Base-by-base conservation (phyloP, 2,113 vertebrate genomes). In the Phodopus roborovskii region DNA sequence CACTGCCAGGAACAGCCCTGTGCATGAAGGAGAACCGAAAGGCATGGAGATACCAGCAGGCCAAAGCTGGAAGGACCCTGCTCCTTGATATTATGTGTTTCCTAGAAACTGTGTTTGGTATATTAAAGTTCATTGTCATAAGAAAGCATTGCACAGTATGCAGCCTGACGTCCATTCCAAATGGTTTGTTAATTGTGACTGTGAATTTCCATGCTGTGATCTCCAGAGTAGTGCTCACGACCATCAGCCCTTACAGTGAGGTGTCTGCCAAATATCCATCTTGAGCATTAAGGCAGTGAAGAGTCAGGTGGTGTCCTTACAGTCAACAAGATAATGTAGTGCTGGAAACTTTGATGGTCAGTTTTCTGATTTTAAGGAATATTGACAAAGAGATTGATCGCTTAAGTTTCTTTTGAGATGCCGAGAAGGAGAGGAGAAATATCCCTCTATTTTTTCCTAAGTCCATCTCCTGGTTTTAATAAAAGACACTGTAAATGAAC, bases 301-400 rank as follows among this genome's bases (percentile, higher is more conserved):
- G 10, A 84, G 17, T 84, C 24, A 88, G 75, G 7, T 33, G 66
- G 24, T 62, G 83, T 56, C 60, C 73, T 93, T 94, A 53, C 58
- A 91, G 1, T 70, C 20, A 68, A 6, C 56, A 9, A 28, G 4
- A 60, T 86, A 56, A 4, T 58, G 8, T 42, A 50, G 24, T 68
- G 6, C 84, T 92, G 26, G n/a, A 85, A 96, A 94, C 16, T 30
- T 85, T 82, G 88, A 26, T 93, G 17, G 19, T 66, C 77, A 71
- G 12, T 94, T 96, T 88, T 33, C 45, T 73, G 42, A 74, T 33
- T 64, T 95, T 16, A 68, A 60, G 39, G 58, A 83, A 89, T 33
- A 90, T 64, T 78, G 83, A 42, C 5, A 86, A 53, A 84, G 33
- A 79, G 74, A 62, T 4, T 30, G 17, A 62, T 3, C 13, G 87